Evolutionary conservation across 1,140 invertebrate genomes (phyloP).

Genomic region (Cyclina sinensis): DNA sequence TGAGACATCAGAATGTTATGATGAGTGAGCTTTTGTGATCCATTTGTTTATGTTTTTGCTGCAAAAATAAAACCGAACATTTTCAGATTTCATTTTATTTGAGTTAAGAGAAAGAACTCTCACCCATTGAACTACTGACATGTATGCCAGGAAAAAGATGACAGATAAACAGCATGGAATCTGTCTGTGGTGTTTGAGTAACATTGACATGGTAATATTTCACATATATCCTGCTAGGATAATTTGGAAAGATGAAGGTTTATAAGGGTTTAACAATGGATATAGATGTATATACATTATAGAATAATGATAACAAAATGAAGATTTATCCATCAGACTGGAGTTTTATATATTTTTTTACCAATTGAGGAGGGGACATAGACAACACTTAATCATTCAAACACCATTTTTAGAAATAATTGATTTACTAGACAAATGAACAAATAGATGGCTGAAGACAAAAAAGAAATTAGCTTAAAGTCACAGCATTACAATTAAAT

Average conservation of each 20-base stretch:
- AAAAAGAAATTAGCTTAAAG: background rate
- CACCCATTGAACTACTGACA: background rate
- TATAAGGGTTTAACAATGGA: conserved; percentile 7
- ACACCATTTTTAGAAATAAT: conserved; percentile 20
- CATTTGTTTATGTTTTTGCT: no score
- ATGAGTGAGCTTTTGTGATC: no score
- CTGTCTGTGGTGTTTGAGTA: conserved; percentile 11
- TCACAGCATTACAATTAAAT: background rate
- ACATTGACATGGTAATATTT: conserved; percentile 6
- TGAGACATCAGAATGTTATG: no score
- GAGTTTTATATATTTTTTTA: background rate
- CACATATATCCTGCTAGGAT: conserved; percentile 15
- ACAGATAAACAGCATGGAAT: background rate
- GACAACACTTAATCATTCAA: background rate
- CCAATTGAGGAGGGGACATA: background rate
- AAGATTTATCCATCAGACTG: conserved; percentile 14
- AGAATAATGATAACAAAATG: conserved; percentile 17
- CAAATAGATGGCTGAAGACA: background rate
- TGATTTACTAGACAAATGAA: background rate
- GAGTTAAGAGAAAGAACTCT: no score
- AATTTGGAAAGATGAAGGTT: conserved; percentile 1
- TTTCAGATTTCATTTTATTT: no score
- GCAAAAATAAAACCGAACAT: no score
- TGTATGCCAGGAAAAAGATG: background rate
- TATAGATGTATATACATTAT: background rate